Evolutionary conservation across 2,888 invertebrate genomes (phyloP).

Genomic region (Nasonovia ribisnigri): DNA sequence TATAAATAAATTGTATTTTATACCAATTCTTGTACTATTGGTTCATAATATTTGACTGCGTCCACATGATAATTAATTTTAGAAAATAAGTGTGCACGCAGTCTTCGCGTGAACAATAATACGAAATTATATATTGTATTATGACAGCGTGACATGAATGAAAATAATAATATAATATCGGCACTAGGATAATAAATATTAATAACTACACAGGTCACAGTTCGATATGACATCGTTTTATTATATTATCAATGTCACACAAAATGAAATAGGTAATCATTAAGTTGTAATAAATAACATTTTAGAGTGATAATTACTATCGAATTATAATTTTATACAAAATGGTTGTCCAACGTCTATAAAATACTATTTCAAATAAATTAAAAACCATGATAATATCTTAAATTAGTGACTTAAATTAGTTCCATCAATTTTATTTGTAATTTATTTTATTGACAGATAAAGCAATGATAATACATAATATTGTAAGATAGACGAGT

Average conservation of each 20-base stretch:
- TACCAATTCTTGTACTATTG: neutral
- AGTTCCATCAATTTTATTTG: neutral
- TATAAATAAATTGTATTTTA: neutral
- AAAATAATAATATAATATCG: neutral
- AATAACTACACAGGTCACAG: neutral
- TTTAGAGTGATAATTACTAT: neutral
- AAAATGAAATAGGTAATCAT: constrained; percentile 21
- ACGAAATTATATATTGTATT: neutral
- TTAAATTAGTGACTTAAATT: neutral
- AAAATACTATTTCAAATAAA: neutral
- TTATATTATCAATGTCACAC: neutral
- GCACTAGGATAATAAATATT: neutral
- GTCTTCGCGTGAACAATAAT: neutral
- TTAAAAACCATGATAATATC: neutral
- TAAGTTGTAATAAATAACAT: constrained; percentile 1
- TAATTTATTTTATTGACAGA: neutral
- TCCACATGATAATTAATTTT: neutral
- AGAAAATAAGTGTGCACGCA: neutral
- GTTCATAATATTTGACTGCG: neutral
- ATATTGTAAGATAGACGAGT: no score
- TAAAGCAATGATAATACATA: no score
- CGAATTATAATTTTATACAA: neutral
- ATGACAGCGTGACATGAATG: neutral
- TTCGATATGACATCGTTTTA: neutral
- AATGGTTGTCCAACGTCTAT: neutral